Evolutionary conservation across 2,888 invertebrate genomes (phyloP), one percentile per base, ranked within the genome.

Genomic region (Balanococcus diminutus): DNA sequence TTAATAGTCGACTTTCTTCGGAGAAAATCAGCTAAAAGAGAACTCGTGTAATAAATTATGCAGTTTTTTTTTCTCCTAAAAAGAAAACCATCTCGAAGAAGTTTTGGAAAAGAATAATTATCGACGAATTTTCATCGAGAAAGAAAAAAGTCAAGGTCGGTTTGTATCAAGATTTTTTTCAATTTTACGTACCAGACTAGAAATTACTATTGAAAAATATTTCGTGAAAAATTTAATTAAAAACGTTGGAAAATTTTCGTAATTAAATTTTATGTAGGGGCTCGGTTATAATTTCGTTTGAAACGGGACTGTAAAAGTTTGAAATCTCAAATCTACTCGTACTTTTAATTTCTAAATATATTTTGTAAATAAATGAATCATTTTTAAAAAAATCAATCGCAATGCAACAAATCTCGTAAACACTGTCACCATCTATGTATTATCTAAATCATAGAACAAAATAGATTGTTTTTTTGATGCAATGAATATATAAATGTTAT

Each of bases 41-140:
- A 28, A 31, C 31, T 67, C 28, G 67, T 56, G 67, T 67, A 28
- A 67, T 67, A 67, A 67, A 67, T 67, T 67, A 67, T 67, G 67
- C 67, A 67, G 14, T 28, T 67, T 67, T 67, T 67, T 67, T 28
- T 67, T 25, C 25, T 67, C 16, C 4, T 28, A 67, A 16, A 14
- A 67, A 67, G 0, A 67, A 67, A 67, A 28, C 28, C 28, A 67
- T 67, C 28, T 28, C 16, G 28, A 1, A 67, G 16, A 67, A 67
- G 16, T 25, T 67, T 67, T 6, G 16, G 28, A 14, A 67, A 4
- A 25, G 67, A 67, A 67, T 67, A 67, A 67, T 67, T 67, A 67
- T 67, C 67, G 28, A 28, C 14, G 28, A 67, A 67, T 28, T 67
- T 67, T 28, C 25, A 67, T 14, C 28, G 4, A 67, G 5, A 28